These are phyloP conservation scores for Mormoops blainvillei DNA, from an alignment of 2,113 vertebrate genomes.

Conservation along the genomic window DNA sequence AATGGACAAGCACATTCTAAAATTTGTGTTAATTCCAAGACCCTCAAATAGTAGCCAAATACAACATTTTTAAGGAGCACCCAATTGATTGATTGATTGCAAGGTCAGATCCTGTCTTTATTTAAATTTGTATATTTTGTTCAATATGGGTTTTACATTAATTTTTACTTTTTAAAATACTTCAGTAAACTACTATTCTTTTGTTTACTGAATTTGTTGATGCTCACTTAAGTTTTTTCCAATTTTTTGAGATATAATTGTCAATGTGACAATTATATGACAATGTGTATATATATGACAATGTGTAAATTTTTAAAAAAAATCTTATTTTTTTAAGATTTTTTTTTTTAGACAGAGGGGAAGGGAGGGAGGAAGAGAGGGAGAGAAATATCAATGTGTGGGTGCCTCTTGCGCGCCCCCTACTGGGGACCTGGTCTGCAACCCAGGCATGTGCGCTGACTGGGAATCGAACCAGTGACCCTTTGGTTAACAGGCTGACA, in stretches of 20 bases:
- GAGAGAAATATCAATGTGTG: too few species aligned
- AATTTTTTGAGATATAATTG: neutral
- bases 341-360: too few species aligned
- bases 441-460: too few species aligned
- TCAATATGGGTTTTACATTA: neutral
- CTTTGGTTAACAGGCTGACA: too few species aligned
- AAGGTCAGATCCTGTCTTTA: neutral
- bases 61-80: neutral
- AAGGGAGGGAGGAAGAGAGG: too few species aligned
- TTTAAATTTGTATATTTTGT: neutral
- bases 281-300: too few species aligned
- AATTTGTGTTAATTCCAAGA: neutral
- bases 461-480: too few species aligned
- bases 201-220: neutral
- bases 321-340: too few species aligned
- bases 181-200: neutral
- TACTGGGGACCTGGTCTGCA: too few species aligned
- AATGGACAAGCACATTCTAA: constrained; percentile 1
- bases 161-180: neutral
- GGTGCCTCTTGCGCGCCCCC: too few species aligned
- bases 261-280: too few species aligned
- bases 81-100: neutral
- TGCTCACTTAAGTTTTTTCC: neutral
- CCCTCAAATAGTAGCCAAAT: neutral
- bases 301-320: too few species aligned